Evolutionary conservation across 2,797 vertebrate species (phyloP).

Genomic region (Hydrolagus colliei): DNA sequence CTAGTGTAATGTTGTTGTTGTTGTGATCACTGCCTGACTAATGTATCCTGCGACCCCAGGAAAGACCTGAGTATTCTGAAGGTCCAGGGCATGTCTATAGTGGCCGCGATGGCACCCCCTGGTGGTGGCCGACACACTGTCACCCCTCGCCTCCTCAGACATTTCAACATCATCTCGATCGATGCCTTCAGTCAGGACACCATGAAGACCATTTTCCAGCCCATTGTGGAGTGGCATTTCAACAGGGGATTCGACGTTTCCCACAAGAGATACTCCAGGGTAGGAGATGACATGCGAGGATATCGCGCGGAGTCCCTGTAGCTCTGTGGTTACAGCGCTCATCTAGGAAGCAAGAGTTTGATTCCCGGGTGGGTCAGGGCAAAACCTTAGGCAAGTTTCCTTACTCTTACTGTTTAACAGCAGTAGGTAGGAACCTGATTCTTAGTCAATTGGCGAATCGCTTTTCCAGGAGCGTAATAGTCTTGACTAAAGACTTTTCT

Average conservation of each 20-base stretch:
- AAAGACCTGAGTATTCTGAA: constrained; percentile 41
- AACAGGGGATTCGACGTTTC: constrained; percentile 33
- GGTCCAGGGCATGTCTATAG: constrained; percentile 49
- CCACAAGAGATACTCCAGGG: constrained; percentile 38
- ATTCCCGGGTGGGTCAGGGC: too few species aligned
- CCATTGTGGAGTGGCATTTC: constrained; percentile 39
- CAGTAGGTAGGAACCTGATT: too few species aligned
- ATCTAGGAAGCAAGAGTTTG: too few species aligned
- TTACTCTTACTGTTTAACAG: too few species aligned
- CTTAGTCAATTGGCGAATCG: too few species aligned
- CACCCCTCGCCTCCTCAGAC: constrained; percentile 32
- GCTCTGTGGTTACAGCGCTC: too few species aligned
- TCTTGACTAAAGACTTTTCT: too few species aligned
- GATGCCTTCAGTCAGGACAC: constrained; percentile 36
- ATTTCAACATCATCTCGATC: constrained; percentile 35
- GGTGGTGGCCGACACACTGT: constrained; percentile 50
- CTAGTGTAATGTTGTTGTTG: too few species aligned
- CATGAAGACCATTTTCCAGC: constrained; percentile 33
- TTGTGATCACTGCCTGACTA: not conserved
- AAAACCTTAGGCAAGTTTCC: too few species aligned
- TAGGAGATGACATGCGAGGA: constrained; percentile 30
- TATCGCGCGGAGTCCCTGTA: too few species aligned
- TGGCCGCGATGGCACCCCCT: constrained; percentile 62
- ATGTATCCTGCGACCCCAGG: constrained; percentile 37
- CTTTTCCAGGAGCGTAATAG: too few species aligned